Evolutionary conservation across 1,140 invertebrate species (phyloP), one percentile per base, ranked within the genome.

Genomic region (Sycobia sp.): DNA sequence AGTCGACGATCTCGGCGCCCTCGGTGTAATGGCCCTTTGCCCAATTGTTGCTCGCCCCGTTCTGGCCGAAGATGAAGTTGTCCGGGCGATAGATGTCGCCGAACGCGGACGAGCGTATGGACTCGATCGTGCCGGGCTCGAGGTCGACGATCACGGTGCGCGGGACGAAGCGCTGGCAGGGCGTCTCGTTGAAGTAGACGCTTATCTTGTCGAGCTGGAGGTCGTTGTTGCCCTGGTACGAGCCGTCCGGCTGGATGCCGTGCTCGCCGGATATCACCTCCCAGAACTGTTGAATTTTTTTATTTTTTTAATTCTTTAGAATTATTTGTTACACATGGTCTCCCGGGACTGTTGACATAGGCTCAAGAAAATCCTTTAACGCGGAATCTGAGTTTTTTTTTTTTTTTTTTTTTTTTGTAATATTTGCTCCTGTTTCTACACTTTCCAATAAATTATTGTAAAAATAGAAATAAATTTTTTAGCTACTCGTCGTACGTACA

Each of bases 21-120:
- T 84, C 84, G 13, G 89, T 92, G 76, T 91, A 91, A 71, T 91
- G 88, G 11, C 90, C 90, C 74, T 91, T 90, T 44, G 89, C 84
- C 88, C 88, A 90, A 71, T 90, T 90, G 73, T 90, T 90, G 50
- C 75, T 78, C 7, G 83, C 77, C 7, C 83, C 81, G 27, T 74
- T 78, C 51, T 82, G 76, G 60, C 87, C 88, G 67, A 87, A 88
- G 8, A 91, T 83, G 69, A 89, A 90, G 74, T 91, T 92, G 71
- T 91, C 89, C 4, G 90, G 89, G 54, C 88, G 80, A 71, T 91
- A 91, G 10, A 91, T 74, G 58, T 83, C 78, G 3, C 90, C 90
- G 67, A 84, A 88, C 0, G 85, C 84, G 23, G 88, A 86, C 18
- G 87, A 86, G 41, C 87, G 72, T 18, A 88, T 87, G 0, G 86